These are phyloP conservation scores for Aurelia sp. DNA, from an alignment of 30 jellyfish, hydroid and myxozoan genomes.

Conservation along the genomic window DNA sequence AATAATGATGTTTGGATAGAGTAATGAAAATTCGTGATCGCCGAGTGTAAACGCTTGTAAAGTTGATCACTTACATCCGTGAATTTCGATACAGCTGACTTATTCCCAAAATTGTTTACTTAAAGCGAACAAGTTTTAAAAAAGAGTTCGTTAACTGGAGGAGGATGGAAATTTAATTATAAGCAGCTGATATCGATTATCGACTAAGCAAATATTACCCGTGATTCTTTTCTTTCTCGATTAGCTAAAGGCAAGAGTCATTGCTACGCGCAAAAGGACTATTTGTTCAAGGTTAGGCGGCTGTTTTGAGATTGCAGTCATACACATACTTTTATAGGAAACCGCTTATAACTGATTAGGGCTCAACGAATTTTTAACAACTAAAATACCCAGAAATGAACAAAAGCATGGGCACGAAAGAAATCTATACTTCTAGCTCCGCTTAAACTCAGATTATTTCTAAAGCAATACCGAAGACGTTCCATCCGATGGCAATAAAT, in stretches of 20 bases:
- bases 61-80: constrained; percentile 67
- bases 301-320: no score
- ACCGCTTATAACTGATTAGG: no score
- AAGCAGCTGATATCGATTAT: constrained; percentile 72
- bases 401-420: no score
- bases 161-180: constrained; percentile 38
- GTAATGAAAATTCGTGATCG: constrained; percentile 56
- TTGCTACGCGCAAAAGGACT: no score
- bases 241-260: constrained; percentile 36
- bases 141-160: constrained; percentile 32
- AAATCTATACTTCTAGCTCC: no score
- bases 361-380: no score
- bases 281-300: no score
- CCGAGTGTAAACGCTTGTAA: constrained; percentile 70
- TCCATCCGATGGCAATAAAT: no score
- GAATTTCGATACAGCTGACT: constrained; percentile 72
- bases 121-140: constrained; percentile 40
- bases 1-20: constrained; percentile 31
- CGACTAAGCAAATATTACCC: constrained; percentile 42
- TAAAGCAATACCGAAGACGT: no score
- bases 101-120: constrained; percentile 64
- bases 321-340: no score
- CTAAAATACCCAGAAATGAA: no score
- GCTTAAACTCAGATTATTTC: no score
- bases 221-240: constrained; percentile 37